Evolutionary conservation across 2,797 vertebrate species (phyloP).

Genomic region (Antennarius maculatus): DNA sequence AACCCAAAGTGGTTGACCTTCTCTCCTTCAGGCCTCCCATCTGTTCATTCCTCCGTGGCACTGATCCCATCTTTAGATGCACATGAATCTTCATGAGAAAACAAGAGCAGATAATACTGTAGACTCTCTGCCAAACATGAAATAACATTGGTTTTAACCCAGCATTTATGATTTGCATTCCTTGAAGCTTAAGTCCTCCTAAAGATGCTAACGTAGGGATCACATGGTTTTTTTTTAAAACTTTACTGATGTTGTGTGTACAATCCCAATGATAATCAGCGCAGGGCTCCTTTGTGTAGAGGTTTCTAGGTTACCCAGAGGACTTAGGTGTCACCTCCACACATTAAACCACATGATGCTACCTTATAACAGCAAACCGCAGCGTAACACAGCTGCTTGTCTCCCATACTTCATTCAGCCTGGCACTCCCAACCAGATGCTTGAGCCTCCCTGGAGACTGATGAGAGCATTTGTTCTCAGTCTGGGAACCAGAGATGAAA

Average conservation of each 20-base stretch:
- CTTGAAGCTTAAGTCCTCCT: not conserved
- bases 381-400: conserved; percentile 47
- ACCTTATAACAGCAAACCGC: conserved; percentile 46
- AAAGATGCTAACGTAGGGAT: not conserved
- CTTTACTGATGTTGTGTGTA: not conserved
- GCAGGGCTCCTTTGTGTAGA: conserved; percentile 21
- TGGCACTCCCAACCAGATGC: conserved; percentile 49
- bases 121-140: not conserved
- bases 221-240: conserved; percentile 7
- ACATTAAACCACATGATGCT: conserved; percentile 42
- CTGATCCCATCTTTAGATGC: conserved; percentile 25
- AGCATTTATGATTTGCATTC: not conserved
- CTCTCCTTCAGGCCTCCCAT: conserved; percentile 31
- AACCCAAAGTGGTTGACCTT: conserved; percentile 40
- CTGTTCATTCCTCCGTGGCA: conserved; percentile 25
- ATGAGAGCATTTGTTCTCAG: conserved; percentile 64
- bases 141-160: not conserved
- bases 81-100: conserved; percentile 34
- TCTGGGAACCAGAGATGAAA: conserved; percentile 54
- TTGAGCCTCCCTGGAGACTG: conserved; percentile 38
- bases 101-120: conserved; percentile 3
- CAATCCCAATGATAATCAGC: conserved; percentile 7
- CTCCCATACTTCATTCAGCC: conserved; percentile 50
- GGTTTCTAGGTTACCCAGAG: conserved; percentile 53
- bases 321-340: conserved; percentile 40